phyloP scores from a whole-genome alignment of 2,797 vertebrate species.

The Hoplostethus mediterraneus region DNA sequence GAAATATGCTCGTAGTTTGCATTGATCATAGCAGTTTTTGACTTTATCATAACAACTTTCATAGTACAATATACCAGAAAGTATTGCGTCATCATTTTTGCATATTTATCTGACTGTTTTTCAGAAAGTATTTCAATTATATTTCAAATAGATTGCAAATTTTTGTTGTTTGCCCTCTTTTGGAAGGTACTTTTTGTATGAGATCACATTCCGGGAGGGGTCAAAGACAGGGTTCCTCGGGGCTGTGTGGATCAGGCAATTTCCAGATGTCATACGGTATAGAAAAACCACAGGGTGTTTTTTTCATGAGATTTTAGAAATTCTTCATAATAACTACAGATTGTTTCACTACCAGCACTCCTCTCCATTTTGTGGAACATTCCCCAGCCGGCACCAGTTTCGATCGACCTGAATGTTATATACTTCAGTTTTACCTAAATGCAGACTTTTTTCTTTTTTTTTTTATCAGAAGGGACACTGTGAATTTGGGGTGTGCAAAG shows the following conservation, averaged over 20 bases:
- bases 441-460: too few species aligned
- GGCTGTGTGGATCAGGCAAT: not conserved
- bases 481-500: too few species aligned
- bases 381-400: not conserved
- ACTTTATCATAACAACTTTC: conserved; percentile 20
- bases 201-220: conserved; percentile 47
- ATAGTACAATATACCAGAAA: conserved; percentile 52
- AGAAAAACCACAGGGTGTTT: too few species aligned
- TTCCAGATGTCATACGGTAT: not conserved
- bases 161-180: not conserved
- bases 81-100: conserved; percentile 52
- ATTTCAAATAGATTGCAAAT: conserved; percentile 14
- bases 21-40: conserved; percentile 35
- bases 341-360: conserved; percentile 4
- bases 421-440: too few species aligned
- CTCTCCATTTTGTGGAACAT: not conserved
- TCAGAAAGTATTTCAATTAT: conserved; percentile 6
- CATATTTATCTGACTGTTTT: conserved; percentile 13
- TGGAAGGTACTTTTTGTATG: conserved; percentile 7
- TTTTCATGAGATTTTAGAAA: not conserved
- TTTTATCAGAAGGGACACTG: not conserved
- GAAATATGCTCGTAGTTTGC: conserved; percentile 17
- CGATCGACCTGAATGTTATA: too few species aligned
- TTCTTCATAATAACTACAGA: not conserved
- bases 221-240: not conserved